These are phyloP conservation scores for Chromis chromis DNA, from an alignment of 2,797 vertebrate genomes.

Conservation along the genomic window DNA sequence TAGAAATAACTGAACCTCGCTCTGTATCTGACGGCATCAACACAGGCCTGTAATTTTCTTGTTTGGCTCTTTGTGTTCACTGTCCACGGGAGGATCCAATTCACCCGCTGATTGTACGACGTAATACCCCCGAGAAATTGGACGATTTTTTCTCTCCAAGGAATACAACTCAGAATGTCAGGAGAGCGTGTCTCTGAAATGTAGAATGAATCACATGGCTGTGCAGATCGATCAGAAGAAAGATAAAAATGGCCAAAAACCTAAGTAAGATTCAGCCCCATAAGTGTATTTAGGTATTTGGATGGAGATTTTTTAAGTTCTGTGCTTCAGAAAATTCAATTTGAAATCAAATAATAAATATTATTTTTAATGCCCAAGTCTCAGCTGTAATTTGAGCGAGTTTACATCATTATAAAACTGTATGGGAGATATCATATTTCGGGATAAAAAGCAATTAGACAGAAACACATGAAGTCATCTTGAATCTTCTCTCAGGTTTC, in stretches of 20 bases:
- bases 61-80: slow-evolving; percentile 67
- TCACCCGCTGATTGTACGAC: slow-evolving; percentile 42
- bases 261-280: neutral
- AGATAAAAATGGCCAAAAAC: neutral
- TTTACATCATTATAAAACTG: neutral
- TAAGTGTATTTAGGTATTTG: neutral
- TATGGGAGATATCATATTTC: neutral
- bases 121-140: slow-evolving; percentile 47
- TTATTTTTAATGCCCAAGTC: no score
- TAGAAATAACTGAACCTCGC: slow-evolving; percentile 58
- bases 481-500: no score
- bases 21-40: slow-evolving; percentile 56
- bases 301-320: no score
- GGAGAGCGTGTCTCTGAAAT: slow-evolving; percentile 1
- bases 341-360: no score
- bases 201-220: neutral
- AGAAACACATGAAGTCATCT: no score
- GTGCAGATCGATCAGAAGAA: neutral
- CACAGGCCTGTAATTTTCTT: slow-evolving; percentile 67
- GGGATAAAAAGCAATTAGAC: neutral
- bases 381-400: neutral
- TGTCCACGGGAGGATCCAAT: slow-evolving; percentile 58
- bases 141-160: slow-evolving; percentile 27
- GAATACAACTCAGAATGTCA: slow-evolving; percentile 2
- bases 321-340: no score